Evolutionary conservation across 2,113 vertebrate genomes (phyloP).

Genomic region (Hipposideros armiger): DNA sequence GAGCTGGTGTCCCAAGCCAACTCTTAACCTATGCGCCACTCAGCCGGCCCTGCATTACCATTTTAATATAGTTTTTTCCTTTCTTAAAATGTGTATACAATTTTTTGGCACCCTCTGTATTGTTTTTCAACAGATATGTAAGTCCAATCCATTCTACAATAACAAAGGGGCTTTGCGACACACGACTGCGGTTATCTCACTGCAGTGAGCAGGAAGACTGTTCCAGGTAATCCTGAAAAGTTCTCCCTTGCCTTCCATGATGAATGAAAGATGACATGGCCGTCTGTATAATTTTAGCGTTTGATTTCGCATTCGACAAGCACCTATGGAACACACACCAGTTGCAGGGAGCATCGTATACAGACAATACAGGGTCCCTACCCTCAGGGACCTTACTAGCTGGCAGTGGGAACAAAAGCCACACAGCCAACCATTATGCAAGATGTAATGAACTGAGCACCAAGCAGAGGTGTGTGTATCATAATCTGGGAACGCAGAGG

Average conservation of each 20-base stretch:
- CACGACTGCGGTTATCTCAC: too few species aligned
- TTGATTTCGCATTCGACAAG: not conserved
- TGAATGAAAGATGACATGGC: not conserved
- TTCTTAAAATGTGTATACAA: too few species aligned
- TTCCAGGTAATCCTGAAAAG: not conserved
- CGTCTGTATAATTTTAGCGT: not conserved
- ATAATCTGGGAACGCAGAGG: accelerated
- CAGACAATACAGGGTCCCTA: accelerated
- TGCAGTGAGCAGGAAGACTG: accelerated
- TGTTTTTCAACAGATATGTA: not conserved
- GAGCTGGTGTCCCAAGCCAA: too few species aligned
- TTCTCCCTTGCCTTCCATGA: not conserved
- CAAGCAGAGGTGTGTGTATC: accelerated
- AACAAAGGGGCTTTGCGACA: accelerated
- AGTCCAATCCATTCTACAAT: accelerated
- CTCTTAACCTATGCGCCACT: too few species aligned
- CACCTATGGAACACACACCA: accelerated
- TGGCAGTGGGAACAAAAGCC: not conserved
- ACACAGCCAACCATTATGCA: accelerated
- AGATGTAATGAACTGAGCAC: accelerated
- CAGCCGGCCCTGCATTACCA: too few species aligned
- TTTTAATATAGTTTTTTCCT: too few species aligned
- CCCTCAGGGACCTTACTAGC: not conserved
- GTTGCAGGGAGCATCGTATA: accelerated
- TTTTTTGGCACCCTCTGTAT: not conserved